Evolutionary conservation across 2,888 invertebrate species (phyloP).

Genomic region (Polyommatus iphigenia): DNA sequence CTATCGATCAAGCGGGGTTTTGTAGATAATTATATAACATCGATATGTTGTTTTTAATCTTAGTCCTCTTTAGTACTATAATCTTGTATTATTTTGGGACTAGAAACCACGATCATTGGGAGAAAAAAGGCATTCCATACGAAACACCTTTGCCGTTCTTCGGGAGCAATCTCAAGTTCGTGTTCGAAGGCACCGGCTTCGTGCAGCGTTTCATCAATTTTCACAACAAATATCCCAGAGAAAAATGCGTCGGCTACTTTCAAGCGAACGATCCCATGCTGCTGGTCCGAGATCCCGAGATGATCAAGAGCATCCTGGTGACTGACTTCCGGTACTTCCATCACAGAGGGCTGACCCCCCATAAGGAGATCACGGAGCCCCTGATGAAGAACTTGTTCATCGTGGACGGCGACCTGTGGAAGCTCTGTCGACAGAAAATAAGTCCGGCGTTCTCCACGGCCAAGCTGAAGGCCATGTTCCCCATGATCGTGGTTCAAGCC

Average conservation of each 20-base stretch:
- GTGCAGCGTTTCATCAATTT: slow-evolving; percentile 47
- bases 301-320: slow-evolving; percentile 53
- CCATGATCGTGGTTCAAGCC: slow-evolving; percentile 59
- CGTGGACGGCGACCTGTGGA: slow-evolving; percentile 62
- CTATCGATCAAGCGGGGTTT: background rate
- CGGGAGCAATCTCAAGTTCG: slow-evolving; percentile 52
- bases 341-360: slow-evolving; percentile 39
- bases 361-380: slow-evolving; percentile 44
- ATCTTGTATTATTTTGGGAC: slow-evolving; percentile 35
- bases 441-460: slow-evolving; percentile 63
- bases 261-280: slow-evolving; percentile 57
- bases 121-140: slow-evolving; percentile 53
- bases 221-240: slow-evolving; percentile 42
- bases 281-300: slow-evolving; percentile 56
- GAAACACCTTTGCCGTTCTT: slow-evolving; percentile 54
- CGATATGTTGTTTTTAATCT: background rate
- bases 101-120: slow-evolving; percentile 49
- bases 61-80: background rate
- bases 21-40: background rate
- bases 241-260: slow-evolving; percentile 60
- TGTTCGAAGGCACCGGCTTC: slow-evolving; percentile 48
- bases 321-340: slow-evolving; percentile 56
- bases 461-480: slow-evolving; percentile 65
- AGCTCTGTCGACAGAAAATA: slow-evolving; percentile 56
- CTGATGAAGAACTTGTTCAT: slow-evolving; percentile 56